Conservation (phyloP, 2,113 vertebrate species). For the Megaptera novaeangliae region DNA sequence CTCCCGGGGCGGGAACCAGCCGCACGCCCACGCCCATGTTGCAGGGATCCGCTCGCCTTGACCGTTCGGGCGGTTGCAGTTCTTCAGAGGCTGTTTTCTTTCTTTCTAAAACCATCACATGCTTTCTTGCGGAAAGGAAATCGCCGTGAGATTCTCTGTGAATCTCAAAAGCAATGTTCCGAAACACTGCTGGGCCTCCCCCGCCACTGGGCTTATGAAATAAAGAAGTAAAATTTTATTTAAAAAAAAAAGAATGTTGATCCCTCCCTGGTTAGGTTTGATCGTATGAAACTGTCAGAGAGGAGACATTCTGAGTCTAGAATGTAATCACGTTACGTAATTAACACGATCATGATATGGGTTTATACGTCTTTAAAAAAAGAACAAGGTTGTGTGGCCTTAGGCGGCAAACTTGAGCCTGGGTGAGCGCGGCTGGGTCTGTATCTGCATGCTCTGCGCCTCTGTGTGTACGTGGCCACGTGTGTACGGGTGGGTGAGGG, state of each 20-base stretch:
- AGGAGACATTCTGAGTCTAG: not conserved
- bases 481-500: fast-evolving
- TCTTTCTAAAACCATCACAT: not conserved
- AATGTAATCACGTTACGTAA: not conserved
- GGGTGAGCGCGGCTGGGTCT: fast-evolving
- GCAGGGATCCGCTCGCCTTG: too few species aligned
- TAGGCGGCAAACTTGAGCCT: fast-evolving
- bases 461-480: fast-evolving
- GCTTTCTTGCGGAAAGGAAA: not conserved
- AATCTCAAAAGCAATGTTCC: not conserved
- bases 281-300: not conserved
- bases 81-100: not conserved
- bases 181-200: not conserved
- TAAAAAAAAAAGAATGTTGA: not conserved
- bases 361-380: not conserved
- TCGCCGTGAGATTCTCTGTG: not conserved
- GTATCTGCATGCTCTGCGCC: not conserved
- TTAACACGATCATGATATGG: not conserved
- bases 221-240: not conserved
- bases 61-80: not conserved
- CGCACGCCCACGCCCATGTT: too few species aligned
- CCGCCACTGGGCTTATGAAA: not conserved
- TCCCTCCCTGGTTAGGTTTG: not conserved
- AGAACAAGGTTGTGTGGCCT: not conserved
- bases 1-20: not conserved